These are phyloP conservation scores for Apodemus agrarius DNA, from an alignment of 2,797 vertebrate species.

Conservation along the genomic window DNA sequence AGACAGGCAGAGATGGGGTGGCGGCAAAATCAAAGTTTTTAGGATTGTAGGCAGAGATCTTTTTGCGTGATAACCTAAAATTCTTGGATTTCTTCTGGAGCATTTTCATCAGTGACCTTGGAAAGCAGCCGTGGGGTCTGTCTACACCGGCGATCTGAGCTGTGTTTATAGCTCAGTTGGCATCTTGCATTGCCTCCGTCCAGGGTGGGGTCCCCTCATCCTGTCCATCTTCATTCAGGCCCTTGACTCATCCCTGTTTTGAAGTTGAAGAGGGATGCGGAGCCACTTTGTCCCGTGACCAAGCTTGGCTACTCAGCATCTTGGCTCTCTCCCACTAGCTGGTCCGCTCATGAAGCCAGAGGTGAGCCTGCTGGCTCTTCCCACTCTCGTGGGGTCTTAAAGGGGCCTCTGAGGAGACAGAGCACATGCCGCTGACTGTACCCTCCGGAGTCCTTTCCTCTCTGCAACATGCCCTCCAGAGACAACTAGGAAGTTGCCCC, in stretches of 20 bases:
- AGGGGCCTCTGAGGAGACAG: background rate
- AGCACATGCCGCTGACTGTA: background rate
- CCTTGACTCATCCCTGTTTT: constrained; percentile 9
- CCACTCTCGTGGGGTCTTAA: background rate
- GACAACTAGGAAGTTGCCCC: background rate
- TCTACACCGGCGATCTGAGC: background rate
- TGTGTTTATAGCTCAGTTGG: background rate
- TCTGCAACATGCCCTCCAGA: background rate
- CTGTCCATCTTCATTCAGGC: background rate
- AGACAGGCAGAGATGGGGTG: background rate
- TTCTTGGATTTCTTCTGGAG: background rate
- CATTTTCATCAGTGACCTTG: background rate
- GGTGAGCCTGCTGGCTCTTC: background rate
- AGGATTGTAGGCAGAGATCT: background rate
- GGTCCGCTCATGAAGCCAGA: background rate
- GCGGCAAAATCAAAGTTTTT: background rate
- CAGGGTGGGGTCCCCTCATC: background rate
- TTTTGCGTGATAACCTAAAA: background rate
- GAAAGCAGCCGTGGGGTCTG: background rate
- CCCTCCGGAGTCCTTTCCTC: constrained; percentile 25
- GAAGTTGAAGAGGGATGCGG: background rate
- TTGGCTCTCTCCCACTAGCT: background rate
- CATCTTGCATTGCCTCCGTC: background rate
- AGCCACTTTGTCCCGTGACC: background rate
- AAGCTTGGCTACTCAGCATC: background rate